Conservation (phyloP, 1,140 invertebrate genomes). For the Drosophila ogumai region DNA sequence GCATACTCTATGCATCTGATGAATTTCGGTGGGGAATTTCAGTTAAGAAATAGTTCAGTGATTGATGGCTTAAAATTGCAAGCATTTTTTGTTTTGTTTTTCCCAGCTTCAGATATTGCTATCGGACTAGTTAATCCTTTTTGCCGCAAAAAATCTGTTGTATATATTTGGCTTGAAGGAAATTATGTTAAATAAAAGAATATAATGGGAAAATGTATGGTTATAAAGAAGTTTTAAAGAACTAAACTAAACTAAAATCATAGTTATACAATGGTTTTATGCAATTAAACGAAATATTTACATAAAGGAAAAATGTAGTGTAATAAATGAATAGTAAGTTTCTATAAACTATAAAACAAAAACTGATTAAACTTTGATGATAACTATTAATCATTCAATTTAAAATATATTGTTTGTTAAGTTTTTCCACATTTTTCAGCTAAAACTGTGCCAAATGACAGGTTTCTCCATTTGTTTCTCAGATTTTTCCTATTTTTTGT, state of each 20-base stretch:
- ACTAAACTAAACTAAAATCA: not conserved
- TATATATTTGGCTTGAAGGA: too few species aligned
- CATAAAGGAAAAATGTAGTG: too few species aligned
- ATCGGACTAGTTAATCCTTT: not conserved
- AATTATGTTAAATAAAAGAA: too few species aligned
- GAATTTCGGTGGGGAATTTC: slow-evolving; percentile 37
- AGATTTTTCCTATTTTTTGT: not conserved
- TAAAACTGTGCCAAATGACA: too few species aligned
- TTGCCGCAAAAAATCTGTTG: not conserved
- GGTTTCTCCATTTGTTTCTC: not conserved
- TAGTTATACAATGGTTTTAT: not conserved
- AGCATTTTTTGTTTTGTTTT: not conserved
- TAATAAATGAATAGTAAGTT: too few species aligned
- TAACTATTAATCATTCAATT: not conserved
- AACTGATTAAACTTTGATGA: not conserved
- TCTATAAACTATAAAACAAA: too few species aligned
- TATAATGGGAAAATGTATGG: not conserved
- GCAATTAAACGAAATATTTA: not conserved
- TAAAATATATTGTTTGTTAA: too few species aligned
- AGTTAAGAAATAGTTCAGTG: slow-evolving; percentile 47
- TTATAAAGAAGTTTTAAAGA: not conserved
- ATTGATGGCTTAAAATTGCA: slow-evolving; percentile 29
- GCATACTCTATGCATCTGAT: slow-evolving; percentile 34
- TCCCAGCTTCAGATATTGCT: not conserved
- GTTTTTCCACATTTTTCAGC: not conserved